Evolutionary conservation across 2,113 vertebrate genomes (phyloP).

Genomic region (Cettia cetti): DNA sequence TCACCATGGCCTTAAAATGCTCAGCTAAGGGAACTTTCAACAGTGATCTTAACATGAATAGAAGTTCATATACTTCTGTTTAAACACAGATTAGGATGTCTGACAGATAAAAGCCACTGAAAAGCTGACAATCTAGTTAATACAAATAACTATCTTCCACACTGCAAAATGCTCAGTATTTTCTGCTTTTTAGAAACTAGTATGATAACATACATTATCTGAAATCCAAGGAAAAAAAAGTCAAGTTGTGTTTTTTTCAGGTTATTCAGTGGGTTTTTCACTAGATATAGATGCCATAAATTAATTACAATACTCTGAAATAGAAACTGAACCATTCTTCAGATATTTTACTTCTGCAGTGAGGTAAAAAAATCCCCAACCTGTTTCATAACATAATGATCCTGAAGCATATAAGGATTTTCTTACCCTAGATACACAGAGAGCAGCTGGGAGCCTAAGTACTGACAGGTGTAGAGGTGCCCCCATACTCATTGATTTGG

Average conservation of each 20-base stretch:
- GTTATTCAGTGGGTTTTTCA: neutral
- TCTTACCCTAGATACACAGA: neutral
- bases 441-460: neutral
- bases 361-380: neutral
- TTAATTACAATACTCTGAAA: neutral
- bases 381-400: neutral
- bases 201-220: neutral
- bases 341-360: neutral
- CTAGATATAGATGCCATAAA: neutral
- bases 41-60: constrained; percentile 67
- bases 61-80: constrained; percentile 75
- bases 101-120: constrained; percentile 72
- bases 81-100: constrained; percentile 79
- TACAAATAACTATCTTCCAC: constrained; percentile 66
- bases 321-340: neutral
- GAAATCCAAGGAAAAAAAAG: constrained; percentile 31
- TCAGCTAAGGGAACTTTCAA: constrained; percentile 64
- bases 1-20: constrained; percentile 24
- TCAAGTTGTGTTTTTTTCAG: neutral
- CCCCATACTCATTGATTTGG: neutral
- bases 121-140: constrained; percentile 76
- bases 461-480: neutral
- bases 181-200: neutral
- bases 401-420: neutral
- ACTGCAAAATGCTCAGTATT: constrained; percentile 39